Evolutionary conservation across 1,140 invertebrate species (phyloP), one percentile per base, ranked within the genome.

Genomic region (Telenomus remus): DNA sequence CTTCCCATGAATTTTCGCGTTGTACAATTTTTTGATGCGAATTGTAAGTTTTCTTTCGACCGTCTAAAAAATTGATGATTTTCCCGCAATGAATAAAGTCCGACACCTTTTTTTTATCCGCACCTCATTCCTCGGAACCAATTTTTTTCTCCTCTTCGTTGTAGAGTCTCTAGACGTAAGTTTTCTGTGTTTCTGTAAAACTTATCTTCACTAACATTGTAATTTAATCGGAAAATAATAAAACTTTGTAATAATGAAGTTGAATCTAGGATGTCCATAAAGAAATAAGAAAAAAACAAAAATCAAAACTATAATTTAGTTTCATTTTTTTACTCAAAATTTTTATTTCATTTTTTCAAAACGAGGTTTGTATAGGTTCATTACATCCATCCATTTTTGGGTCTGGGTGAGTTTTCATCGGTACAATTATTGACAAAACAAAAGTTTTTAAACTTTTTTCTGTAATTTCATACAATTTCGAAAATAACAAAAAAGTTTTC

Each of bases 241-340:
- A 44, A 44, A 81, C 82, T 85, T 86, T 85, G 68, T 72, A 65
- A 72, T 82, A 88, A 88, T 88, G 87, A 88, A 88, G 82, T 82
- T 74, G 77, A 82, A 80, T 84, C 64, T 80, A 68, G 19, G 19
- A 27, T 27, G 6, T 27, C 19, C 19, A n/a, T n/a, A 27, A 27
- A 27, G 6, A 27, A 27, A 27, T 6, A 27, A 27, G 6, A 27
- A 27, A 27, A 1, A 27, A 27, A 27, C 19, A 27, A 27, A n/a
- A n/a, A 76, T 69, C 80, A 60, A 6, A 27, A 3, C 19, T 27
- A 27, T 27, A 27, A 27, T 27, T 27, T 27, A 27, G 19, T 27
- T 50, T 47, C 33, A 42, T 13, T 13, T 65, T 55, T 35, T 47
- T 47, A 11, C 42, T 37, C 48, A 39, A 19, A 59, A 55, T 50